These are phyloP conservation scores for Anoplopoma fimbria DNA, from an alignment of 2,113 vertebrate genomes.

Conservation along the genomic window DNA sequence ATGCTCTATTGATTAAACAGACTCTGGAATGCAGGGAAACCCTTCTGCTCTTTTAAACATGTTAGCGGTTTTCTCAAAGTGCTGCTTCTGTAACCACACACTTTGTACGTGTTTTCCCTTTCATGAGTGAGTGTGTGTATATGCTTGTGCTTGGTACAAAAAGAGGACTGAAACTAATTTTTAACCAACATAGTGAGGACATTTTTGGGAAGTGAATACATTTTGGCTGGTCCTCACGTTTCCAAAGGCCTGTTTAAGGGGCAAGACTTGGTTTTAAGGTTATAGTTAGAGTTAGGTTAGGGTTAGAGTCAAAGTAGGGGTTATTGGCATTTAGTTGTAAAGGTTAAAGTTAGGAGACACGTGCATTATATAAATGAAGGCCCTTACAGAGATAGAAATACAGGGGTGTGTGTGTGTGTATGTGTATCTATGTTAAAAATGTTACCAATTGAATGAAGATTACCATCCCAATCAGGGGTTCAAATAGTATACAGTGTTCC, in stretches of 20 bases:
- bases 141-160: too few relatives aligned
- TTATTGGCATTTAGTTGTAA: neutral
- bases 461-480: too few relatives aligned
- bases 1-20: conserved; percentile 43
- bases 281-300: neutral
- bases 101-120: neutral
- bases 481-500: too few relatives aligned
- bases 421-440: neutral
- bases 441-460: neutral
- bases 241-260: neutral
- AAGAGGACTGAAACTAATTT: too few relatives aligned
- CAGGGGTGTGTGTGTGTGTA: neutral
- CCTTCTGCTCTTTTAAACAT: conserved; percentile 8
- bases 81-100: neutral
- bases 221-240: too few relatives aligned
- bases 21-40: conserved; percentile 11
- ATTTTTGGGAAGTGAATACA: too few relatives aligned
- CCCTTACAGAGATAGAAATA: too few relatives aligned
- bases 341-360: neutral
- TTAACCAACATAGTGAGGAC: too few relatives aligned
- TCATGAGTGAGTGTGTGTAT: neutral
- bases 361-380: too few relatives aligned
- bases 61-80: neutral
- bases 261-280: neutral
- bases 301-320: too few relatives aligned